Base-by-base conservation (phyloP, 2,888 invertebrate species). In the Strigamia maritima region DNA sequence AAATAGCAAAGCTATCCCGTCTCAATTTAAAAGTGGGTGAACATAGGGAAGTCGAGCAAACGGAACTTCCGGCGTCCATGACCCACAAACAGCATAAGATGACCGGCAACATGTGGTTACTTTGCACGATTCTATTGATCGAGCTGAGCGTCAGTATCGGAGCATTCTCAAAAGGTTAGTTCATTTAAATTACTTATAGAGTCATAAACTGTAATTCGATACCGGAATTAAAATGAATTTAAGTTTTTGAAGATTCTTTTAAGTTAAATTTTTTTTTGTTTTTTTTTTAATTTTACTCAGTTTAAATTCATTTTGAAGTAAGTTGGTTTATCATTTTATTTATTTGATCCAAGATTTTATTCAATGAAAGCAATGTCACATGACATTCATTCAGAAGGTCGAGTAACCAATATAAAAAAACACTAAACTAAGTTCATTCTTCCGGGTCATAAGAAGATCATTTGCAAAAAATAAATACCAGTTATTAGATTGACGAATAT, bases 21-120 rank as follows among this genome's bases (percentile, higher is more conserved):
- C 49, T 49, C 49, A 49, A 6, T 65, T 65, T 65, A 65, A 65
- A 65, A 65, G 65, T 65, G 65, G 65, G 65, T 65, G 65, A 65
- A 65, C 65, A 16, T 24, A 65, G 65, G 65, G 65, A 26, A 65
- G 28, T 65, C 65, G 65, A 65, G 28, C 65, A 65, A 65, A 65
- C 24, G 65, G 65, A 65, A 65, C 26, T 65, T 65, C 65, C 65
- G 65, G 26, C 26, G 65, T 65, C 65, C 65, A 14, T 65, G 65
- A 65, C 65, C 65, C 65, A 65, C 65, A 65, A 65, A 65, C 26
- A 26, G 16, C 65, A 49, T 24, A 28, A 22, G 65, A 65, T 65
- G 65, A 26, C 65, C 65, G 65, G 65, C 28, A 65, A 24, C 65
- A 28, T 65, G 26, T 65, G 65, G 24, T 24, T 65, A 65, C 65